Evolutionary conservation across 2,888 invertebrate genomes (phyloP).

Genomic region (Alviniconcha strummeri): DNA sequence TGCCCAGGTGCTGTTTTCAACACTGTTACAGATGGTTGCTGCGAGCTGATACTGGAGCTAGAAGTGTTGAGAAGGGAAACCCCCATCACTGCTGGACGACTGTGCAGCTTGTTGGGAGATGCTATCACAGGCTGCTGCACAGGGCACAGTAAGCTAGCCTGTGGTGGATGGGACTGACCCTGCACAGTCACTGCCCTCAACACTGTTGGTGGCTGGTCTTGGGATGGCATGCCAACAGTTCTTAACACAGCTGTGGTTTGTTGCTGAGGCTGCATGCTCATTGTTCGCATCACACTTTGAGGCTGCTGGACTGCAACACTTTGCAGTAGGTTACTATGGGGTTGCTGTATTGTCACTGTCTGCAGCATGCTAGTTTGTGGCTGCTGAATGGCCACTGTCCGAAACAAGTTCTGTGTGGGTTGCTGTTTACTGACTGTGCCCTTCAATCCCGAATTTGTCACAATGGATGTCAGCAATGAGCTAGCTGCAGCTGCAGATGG

Average conservation of each 20-base stretch:
- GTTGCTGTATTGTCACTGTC: slow-evolving; percentile 26
- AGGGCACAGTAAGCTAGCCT: slow-evolving; percentile 12
- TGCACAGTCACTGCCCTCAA: slow-evolving; percentile 13
- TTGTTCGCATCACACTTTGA: neutral
- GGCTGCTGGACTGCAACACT: slow-evolving; percentile 10
- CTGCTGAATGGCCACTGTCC: slow-evolving; percentile 26
- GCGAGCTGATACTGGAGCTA: neutral
- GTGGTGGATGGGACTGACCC: neutral
- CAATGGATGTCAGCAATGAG: slow-evolving; percentile 29
- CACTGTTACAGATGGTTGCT: slow-evolving; percentile 20
- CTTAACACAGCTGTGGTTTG: neutral
- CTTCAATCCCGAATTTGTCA: slow-evolving; percentile 12
- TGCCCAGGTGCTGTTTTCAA: slow-evolving; percentile 14
- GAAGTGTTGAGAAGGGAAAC: slow-evolving; percentile 26
- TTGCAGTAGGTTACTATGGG: slow-evolving; percentile 1
- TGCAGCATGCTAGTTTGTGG: slow-evolving; percentile 24
- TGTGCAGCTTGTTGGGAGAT: slow-evolving; percentile 1
- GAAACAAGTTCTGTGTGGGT: neutral
- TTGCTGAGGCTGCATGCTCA: slow-evolving; percentile 10
- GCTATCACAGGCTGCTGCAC: slow-evolving; percentile 1
- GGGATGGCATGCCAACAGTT: slow-evolving; percentile 17
- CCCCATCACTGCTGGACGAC: slow-evolving; percentile 3
- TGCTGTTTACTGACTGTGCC: slow-evolving; percentile 1
- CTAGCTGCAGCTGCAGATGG: slow-evolving; percentile 28
- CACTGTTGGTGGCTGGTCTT: neutral